Percentiles rank a stretch among this genome's conserved stretches.
phyloP scores from a whole-genome alignment of 1,140 invertebrate genomes.

The Euwallacea similis region DNA sequence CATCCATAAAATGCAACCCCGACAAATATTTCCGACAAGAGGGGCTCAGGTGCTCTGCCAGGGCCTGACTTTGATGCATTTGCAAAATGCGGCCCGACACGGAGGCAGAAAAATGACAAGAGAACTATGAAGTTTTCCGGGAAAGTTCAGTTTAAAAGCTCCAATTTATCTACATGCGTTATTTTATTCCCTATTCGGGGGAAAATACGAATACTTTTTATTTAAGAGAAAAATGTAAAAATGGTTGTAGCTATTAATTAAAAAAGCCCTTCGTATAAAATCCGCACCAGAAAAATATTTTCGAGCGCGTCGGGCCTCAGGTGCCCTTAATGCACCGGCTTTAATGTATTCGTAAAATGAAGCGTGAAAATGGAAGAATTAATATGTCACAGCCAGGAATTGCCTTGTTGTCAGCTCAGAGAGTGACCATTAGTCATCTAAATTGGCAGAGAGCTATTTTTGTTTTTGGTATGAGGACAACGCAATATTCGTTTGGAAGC shows the following conservation, averaged over 20 bases:
- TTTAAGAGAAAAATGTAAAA: too few species aligned
- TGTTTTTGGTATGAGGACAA: slow-evolving; percentile 16
- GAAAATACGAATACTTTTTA: too few species aligned
- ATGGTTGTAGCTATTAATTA: too few species aligned
- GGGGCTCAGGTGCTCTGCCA: slow-evolving; percentile 3
- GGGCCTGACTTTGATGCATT: slow-evolving; percentile 11
- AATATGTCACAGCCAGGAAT: slow-evolving; percentile 38
- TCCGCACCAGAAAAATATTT: background rate
- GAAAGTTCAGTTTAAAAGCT: background rate
- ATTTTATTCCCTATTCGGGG: too few species aligned
- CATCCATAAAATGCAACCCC: slow-evolving; percentile 15
- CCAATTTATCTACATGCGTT: too few species aligned
- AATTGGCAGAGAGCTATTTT: slow-evolving; percentile 32
- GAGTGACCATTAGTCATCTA: slow-evolving; percentile 35
- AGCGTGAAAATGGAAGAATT: slow-evolving; percentile 36
- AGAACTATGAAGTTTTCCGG: background rate
- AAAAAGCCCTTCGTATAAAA: background rate
- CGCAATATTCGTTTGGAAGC: too few species aligned
- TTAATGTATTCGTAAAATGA: slow-evolving; percentile 36
- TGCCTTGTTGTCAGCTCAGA: slow-evolving; percentile 26
- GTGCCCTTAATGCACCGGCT: slow-evolving; percentile 26
- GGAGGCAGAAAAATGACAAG: background rate
- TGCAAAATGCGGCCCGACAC: background rate
- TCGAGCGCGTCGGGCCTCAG: slow-evolving; percentile 23
- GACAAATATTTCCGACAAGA: slow-evolving; percentile 24